A percentile compares a stretch with the other conserved stretches of the same genome.
Evolutionary conservation across 2,888 invertebrate genomes (phyloP).

Genomic region (Limnephilus lunatus): DNA sequence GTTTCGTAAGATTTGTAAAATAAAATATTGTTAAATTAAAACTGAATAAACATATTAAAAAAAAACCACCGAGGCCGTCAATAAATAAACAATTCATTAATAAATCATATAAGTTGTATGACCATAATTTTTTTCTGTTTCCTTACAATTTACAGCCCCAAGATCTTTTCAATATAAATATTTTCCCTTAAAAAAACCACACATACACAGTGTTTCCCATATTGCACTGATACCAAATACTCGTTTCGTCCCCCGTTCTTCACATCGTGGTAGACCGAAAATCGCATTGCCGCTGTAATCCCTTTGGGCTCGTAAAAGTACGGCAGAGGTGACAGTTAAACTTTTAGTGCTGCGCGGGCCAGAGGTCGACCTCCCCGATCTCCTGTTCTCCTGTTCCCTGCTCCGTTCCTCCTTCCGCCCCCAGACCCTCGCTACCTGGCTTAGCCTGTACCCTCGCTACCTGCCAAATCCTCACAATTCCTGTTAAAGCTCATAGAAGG

Average conservation of each 20-base stretch:
- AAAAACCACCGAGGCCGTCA: too few relatives aligned
- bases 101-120: neutral
- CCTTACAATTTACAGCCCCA: neutral
- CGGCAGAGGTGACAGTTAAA: constrained; percentile 65
- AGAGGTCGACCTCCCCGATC: constrained; percentile 18
- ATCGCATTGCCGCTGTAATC: constrained; percentile 60
- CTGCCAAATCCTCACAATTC: constrained; percentile 2
- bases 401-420: neutral
- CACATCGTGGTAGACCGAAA: neutral
- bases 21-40: too few relatives aligned
- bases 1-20: too few relatives aligned
- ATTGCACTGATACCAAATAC: constrained; percentile 21
- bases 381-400: neutral
- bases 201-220: neutral
- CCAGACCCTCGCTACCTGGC: constrained; percentile 6
- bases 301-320: constrained; percentile 64
- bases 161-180: neutral
- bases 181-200: neutral
- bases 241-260: constrained; percentile 23
- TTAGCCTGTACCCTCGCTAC: constrained; percentile 2
- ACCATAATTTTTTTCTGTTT: neutral
- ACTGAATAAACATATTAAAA: too few relatives aligned
- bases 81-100: too few relatives aligned
- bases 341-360: constrained; percentile 63
- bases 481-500: neutral